phyloP scores from a whole-genome alignment of 2,113 vertebrate species.

The Corvus hawaiiensis region DNA sequence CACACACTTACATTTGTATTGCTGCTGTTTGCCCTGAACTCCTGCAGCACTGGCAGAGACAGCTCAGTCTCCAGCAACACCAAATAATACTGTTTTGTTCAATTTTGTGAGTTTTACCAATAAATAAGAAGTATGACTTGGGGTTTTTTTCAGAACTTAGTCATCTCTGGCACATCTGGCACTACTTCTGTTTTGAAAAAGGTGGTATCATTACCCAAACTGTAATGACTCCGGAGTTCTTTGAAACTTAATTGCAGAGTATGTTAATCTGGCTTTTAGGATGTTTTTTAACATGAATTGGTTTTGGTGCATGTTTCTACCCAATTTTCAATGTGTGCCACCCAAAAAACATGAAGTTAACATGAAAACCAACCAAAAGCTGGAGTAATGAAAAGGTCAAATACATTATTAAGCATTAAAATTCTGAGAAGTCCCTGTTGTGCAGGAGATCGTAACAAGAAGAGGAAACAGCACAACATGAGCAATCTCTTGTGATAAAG shows the following conservation, averaged over 20 bases:
- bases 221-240: conserved; percentile 38
- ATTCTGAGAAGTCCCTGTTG: conserved; percentile 65
- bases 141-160: conserved; percentile 54
- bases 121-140: neutral
- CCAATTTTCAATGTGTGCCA: neutral
- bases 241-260: conserved; percentile 49
- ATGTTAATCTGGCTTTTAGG: neutral
- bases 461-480: conserved; percentile 66
- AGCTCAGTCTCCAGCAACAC: neutral
- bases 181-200: conserved; percentile 53
- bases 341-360: neutral
- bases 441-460: conserved; percentile 59
- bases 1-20: neutral
- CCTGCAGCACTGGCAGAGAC: neutral
- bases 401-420: conserved; percentile 52
- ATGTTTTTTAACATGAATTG: neutral
- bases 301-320: neutral
- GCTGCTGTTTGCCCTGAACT: neutral
- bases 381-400: conserved; percentile 58
- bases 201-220: conserved; percentile 36
- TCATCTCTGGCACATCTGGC: conserved; percentile 57
- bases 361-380: neutral
- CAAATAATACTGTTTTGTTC: neutral
- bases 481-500: conserved; percentile 64
- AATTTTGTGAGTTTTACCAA: neutral